Evolutionary conservation across 2,888 invertebrate genomes (phyloP), one percentile per base, ranked within the genome.

Genomic region (Helleia helle): DNA sequence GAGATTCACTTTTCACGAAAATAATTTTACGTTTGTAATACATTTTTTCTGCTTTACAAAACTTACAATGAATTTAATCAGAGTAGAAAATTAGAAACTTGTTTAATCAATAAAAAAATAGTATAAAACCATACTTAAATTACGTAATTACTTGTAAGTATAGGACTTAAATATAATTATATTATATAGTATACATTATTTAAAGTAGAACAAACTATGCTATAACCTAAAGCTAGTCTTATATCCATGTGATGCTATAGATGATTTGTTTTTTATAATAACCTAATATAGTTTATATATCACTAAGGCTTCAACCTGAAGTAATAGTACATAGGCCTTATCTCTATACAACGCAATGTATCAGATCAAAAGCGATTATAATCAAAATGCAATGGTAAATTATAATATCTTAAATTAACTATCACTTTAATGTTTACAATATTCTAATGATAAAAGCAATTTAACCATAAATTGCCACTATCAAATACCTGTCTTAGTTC

Each of bases 401-500:
- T 8, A 22, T n/a, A n/a, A n/a, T 22, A 22, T 22, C 22, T 22
- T 22, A 22, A 22, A 22, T 22, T 22, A 22, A 7, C 22, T 22
- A 22, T 22, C 22, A 22, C 22, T 22, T 22, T 22, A 22, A n/a
- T n/a, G n/a, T n/a, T 22, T 22, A 22, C 22, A 22, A 7, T 22
- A 4, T 22, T 8, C 22, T 22, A 22, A 5, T 22, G 22, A 22
- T 22, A 22, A 7, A 22, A 22, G 22, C 22, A 22, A 22, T 22
- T 22, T 8, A 22, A 22, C 18, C 18, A 22, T 22, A 22, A 22
- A 22, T 22, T 22, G 22, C 22, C 8, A 22, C 12, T 51, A 46
- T 48, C 43, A 44, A 44, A 50, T 49, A 55, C 57, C 56, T 59
- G 52, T 56, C 62, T 62, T 53, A 61, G 51, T 61, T 63, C 75